phyloP scores from a whole-genome alignment of 2,888 invertebrate species.

The Troides aeacus region DNA sequence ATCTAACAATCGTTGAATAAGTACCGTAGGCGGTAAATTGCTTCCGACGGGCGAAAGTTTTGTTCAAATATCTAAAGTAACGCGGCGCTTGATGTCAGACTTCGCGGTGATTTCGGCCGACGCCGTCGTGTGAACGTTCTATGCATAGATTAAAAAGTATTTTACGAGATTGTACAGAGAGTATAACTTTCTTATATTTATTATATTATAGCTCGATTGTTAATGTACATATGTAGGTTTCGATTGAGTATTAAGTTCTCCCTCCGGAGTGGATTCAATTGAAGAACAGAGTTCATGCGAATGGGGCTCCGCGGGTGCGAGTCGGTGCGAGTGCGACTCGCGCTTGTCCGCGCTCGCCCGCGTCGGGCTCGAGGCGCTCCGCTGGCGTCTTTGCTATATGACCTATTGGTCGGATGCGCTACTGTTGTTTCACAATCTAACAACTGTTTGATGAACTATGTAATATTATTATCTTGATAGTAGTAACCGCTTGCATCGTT shows the following conservation, averaged over 20 bases:
- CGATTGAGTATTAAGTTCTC: slow-evolving; percentile 32
- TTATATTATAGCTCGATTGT: slow-evolving; percentile 51
- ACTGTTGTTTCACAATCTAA: no score
- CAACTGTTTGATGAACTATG: background rate
- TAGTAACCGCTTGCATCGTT: background rate
- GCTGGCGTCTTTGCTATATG: background rate
- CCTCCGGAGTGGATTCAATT: no score
- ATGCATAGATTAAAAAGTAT: slow-evolving; percentile 41
- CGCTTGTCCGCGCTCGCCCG: background rate
- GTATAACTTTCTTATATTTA: slow-evolving; percentile 70
- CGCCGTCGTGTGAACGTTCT: slow-evolving; percentile 42
- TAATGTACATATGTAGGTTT: slow-evolving; percentile 56
- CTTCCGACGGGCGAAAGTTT: slow-evolving; percentile 1
- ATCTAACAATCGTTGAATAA: background rate
- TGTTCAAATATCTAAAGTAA: background rate
- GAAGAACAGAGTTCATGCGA: background rate
- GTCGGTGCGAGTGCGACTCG: background rate
- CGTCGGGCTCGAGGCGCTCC: background rate
- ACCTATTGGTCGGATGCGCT: background rate
- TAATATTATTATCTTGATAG: no score
- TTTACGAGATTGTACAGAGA: slow-evolving; percentile 69
- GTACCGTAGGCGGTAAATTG: slow-evolving; percentile 3
- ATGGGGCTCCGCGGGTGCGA: background rate
- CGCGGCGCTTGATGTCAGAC: background rate
- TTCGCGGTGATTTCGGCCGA: background rate